Base-by-base conservation (phyloP, 2,113 vertebrate genomes). In the Synchiropus splendidus region DNA sequence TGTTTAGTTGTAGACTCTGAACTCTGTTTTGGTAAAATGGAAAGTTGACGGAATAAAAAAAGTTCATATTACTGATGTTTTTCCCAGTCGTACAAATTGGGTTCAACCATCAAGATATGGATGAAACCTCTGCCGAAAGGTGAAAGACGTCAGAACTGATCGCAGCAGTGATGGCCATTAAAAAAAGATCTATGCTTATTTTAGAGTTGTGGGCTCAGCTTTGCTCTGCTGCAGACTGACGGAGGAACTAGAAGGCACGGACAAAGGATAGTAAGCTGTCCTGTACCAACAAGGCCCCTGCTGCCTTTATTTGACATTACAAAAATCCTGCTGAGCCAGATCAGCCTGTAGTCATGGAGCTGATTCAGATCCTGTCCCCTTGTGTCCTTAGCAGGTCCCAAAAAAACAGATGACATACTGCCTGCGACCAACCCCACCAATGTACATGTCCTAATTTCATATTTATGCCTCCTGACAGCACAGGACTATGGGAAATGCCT, bases 341-440 rank as follows among this genome's bases (percentile, higher is more conserved):
- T 60, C 48, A 56, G 67, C 48, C 39, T 14, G 39, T n/a, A 18
- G 36, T 42, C 46, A 40, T 16, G 21, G 32, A 64, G 67, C 64
- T 75, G 70, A 81, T 55, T 78, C 70, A 80, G 67, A 78, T 67
- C 68, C 78, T 69, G 74, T 70, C 37, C 54, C 15, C 62, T 48
- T 62, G 49, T 74, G 67, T 77, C 67, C 51, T 70, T 34, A 42
- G 39, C 52, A 16, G 10, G 53, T 36, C 57, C 65, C 64, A 77
- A 74, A 70, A 54, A 75, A 75, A 77, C 58, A 70, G 54, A 79
- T 69, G 72, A 83, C 72, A 75, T 56, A 57, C 9, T 39, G 52
- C 61, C 57, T 9, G 6, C 51, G 42, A 41, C 59, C 48, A 48
- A 57, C 36, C 16, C 67, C 11, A 40, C 31, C 58, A 38, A 40